Evolutionary conservation across 1,140 invertebrate genomes (phyloP), one percentile per base, ranked within the genome.

Genomic region (Forficula auricularia): DNA sequence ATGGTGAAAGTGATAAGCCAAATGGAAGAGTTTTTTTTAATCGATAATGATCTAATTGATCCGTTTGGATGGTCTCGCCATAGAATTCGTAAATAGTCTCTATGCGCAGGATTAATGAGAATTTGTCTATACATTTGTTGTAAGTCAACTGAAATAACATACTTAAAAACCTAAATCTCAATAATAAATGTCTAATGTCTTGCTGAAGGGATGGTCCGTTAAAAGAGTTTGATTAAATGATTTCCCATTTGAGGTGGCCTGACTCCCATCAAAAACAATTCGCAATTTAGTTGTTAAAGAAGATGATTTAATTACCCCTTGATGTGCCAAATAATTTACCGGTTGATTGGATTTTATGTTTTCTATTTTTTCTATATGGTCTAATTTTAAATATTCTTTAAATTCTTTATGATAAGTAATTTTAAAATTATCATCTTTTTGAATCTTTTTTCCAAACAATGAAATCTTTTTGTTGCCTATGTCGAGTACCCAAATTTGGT

Each of bases 281-380:
- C 59, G 45, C 7, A 59, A 36, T 45, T 61, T 57, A 0, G 54
- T 54, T 12, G 58, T 56, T 9, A 40, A 38, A 12, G 50, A 53
- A 15, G 47, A 33, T 19, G 54, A 50, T n/a, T 52, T 51, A 3
- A 62, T 22, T 0, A 67, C 59, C 1, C 38, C 41, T 30, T 64
- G 62, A 53, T 68, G 65, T 3, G 64, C 61, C 7, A 66, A 55
- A 59, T 67, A 56, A 55, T 50, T 54, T 46, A 39, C 71, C n/a
- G n/a, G n/a, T n/a, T n/a, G n/a, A n/a, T n/a, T n/a, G n/a, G n/a
- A n/a, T n/a, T n/a, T n/a, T n/a, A n/a, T n/a, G n/a, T n/a, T n/a
- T n/a, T n/a, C n/a, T n/a, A n/a, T n/a, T n/a, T n/a, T n/a, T n/a
- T n/a, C n/a, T n/a, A n/a, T n/a, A n/a, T n/a, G n/a, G n/a, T n/a